Percentiles rank a stretch among this genome's conserved stretches.
These are phyloP conservation scores for Tenualosa ilisha DNA, from an alignment of 2,797 vertebrate species.

Conservation along the genomic window DNA sequence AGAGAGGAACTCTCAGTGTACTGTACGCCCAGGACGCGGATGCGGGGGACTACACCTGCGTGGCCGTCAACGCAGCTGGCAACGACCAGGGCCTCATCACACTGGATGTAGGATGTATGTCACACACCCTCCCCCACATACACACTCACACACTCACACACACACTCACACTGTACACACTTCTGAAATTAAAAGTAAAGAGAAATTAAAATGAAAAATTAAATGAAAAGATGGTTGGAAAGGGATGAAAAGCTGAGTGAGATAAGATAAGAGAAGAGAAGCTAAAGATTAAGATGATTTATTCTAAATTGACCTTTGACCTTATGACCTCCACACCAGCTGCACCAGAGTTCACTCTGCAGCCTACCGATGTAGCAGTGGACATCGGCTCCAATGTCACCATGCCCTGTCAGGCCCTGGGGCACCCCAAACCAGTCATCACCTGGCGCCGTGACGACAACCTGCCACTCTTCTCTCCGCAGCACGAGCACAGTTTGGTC, in stretches of 20 bases:
- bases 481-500: conserved; percentile 70
- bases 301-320: conserved; percentile 21
- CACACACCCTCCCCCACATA: neutral
- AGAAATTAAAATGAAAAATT: neutral
- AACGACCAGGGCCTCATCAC: conserved; percentile 83
- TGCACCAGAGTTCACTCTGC: conserved; percentile 81
- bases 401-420: conserved; percentile 80
- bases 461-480: conserved; percentile 72
- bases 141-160: neutral
- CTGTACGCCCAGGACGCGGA: conserved; percentile 82
- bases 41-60: conserved; percentile 90
- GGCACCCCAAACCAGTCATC: conserved; percentile 86
- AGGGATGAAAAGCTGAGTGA: neutral
- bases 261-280: neutral
- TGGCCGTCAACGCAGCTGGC: conserved; percentile 87
- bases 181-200: no score
- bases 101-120: conserved; percentile 92
- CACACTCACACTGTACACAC: neutral
- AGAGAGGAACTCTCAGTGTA: conserved; percentile 83
- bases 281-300: neutral
- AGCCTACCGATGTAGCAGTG: conserved; percentile 77
- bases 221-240: no score
- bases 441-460: conserved; percentile 84
- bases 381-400: conserved; percentile 89
- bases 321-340: conserved; percentile 65